Base-by-base conservation (phyloP, 2,797 vertebrate species). In the Chaetodon trifasciatus region DNA sequence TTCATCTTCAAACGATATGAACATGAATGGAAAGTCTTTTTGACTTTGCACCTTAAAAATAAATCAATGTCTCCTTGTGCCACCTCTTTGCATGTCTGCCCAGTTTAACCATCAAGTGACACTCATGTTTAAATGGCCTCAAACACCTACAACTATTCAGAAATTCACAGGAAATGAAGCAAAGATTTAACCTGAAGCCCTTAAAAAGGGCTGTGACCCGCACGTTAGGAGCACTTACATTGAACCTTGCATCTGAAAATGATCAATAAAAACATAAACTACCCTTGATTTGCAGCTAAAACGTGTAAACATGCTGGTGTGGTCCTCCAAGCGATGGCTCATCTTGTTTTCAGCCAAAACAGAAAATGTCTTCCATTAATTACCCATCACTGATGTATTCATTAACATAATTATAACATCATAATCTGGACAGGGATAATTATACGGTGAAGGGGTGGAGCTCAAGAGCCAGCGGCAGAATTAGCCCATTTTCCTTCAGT, bases 331-430 rank as follows among this genome's bases (percentile, higher is more conserved):
- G 23, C 4, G 0, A 62, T 79, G 58, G 12, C 21, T 84, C 62
- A 73, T 77, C 52, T 70, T 82, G 74, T 75, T 83, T 88, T 65
- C 55, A 63, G 74, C 58, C 74, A 74, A 71, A 85, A 78, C 49
- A 76, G 70, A 74, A 81, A 76, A 79, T 4, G 53, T 62, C 75
- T 71, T 84, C 85, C 71, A 90, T 90, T 88, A 86, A 91, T 88
- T 91, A 81, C 53, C 68, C 69, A 60, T 60, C 37, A 37, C 73
- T 76, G 61, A 81, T 86, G 83, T 83, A 71, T 83, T 91, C 80
- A 92, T 93, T 88, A 88, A 88, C 83, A 74, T 92, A 88, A 90
- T 91, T 82, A 88, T 49, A 90, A 86, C 77, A 81, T 84, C 82
- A 89, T 83, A 83, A 81, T 85, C 75, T 71, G 57, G 72, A 74